Conservation (phyloP, 2,888 invertebrate species). For the Ectemnius lituratus region DNA sequence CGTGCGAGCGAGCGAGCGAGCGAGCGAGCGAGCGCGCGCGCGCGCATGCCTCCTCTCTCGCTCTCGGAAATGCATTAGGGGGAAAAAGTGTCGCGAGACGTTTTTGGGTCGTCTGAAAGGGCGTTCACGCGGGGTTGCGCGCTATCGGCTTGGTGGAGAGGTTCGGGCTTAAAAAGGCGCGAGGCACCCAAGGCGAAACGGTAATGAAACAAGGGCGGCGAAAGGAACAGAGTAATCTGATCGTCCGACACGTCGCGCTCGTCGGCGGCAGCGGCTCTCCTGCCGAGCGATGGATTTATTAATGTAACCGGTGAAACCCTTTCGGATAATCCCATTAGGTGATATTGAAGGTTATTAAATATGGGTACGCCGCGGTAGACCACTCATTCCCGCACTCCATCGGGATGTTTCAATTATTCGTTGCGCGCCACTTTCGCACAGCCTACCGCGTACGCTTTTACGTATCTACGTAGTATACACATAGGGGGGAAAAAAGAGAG, state of each 20-base stretch:
- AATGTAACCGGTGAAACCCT: conserved; percentile 74
- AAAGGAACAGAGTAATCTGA: conserved; percentile 45
- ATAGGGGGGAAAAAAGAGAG: neutral
- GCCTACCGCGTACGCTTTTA: neutral
- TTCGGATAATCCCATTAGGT: conserved; percentile 73
- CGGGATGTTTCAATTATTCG: conserved; percentile 58
- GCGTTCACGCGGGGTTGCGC: neutral
- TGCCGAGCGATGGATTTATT: conserved; percentile 68
- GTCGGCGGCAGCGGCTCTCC: conserved; percentile 34
- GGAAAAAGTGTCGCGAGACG: no score
- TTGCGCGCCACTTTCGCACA: conserved; percentile 21
- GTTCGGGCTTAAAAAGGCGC: neutral
- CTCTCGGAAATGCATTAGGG: no score
- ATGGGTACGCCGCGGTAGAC: conserved; percentile 49
- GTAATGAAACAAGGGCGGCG: conserved; percentile 24
- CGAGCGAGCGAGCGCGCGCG: no score
- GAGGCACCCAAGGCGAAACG: neutral
- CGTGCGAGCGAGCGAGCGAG: no score
- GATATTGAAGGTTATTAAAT: conserved; percentile 75
- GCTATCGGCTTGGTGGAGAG: neutral
- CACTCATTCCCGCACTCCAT: conserved; percentile 18
- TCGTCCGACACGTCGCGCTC: conserved; percentile 51
- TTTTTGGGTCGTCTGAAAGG: neutral
- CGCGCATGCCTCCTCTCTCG: no score
- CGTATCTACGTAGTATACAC: neutral